These are phyloP conservation scores for Macrosoma leucophasiata DNA, from an alignment of 2,888 invertebrate species.

Conservation along the genomic window DNA sequence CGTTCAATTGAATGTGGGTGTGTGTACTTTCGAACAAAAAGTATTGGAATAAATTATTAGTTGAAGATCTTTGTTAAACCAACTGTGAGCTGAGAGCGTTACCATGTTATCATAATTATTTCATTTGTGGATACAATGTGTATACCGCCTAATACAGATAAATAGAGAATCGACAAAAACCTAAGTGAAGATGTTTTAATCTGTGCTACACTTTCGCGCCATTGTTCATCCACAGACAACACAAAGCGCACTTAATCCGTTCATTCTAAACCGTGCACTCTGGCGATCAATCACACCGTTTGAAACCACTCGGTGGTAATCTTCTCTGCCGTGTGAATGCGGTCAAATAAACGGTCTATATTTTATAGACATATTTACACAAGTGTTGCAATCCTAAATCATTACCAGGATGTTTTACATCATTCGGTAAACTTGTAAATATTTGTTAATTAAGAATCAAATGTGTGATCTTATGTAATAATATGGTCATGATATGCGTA, in stretches of 20 bases:
- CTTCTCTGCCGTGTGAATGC: slow-evolving; percentile 66
- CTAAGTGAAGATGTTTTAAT: background rate
- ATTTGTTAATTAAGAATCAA: too few relatives aligned
- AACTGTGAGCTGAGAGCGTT: slow-evolving; percentile 1
- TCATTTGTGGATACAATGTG: too few relatives aligned
- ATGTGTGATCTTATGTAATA: too few relatives aligned
- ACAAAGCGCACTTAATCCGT: slow-evolving; percentile 53
- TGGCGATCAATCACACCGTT: slow-evolving; percentile 61
- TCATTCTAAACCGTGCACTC: slow-evolving; percentile 41
- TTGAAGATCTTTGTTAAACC: slow-evolving; percentile 4
- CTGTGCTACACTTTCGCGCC: slow-evolving; percentile 6
- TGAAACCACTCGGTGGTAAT: slow-evolving; percentile 56
- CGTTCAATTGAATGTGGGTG: background rate
- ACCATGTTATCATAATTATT: too few relatives aligned
- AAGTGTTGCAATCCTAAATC: too few relatives aligned
- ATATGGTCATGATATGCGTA: too few relatives aligned
- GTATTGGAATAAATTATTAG: background rate
- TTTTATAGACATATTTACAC: slow-evolving; percentile 52
- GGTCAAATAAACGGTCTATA: slow-evolving; percentile 57
- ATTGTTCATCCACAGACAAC: slow-evolving; percentile 18
- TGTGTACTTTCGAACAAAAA: background rate
- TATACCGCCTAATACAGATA: too few relatives aligned
- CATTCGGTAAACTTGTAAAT: too few relatives aligned
- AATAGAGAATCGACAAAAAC: too few relatives aligned
- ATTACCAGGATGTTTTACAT: too few relatives aligned